Conservation (phyloP, 1,140 invertebrate genomes). For the Brachionus angularis region DNA sequence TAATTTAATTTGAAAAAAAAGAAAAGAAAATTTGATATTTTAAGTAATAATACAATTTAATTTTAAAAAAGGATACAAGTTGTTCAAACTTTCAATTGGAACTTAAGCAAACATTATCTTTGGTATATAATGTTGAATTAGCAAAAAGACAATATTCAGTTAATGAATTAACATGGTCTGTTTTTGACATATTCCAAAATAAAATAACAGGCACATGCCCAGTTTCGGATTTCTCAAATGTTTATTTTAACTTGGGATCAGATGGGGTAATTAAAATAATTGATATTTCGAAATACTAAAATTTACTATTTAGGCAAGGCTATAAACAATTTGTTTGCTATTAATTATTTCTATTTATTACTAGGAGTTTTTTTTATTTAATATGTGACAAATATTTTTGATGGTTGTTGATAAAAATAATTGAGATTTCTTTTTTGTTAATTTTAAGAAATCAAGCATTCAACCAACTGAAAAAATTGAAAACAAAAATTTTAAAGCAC, state of each 20-base stretch:
- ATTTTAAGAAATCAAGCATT: conserved; percentile 1
- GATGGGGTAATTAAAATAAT: not conserved
- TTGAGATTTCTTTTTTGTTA: too few relatives aligned
- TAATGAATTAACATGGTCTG: conserved; percentile 3
- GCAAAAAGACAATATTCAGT: not conserved
- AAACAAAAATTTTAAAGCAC: too few relatives aligned
- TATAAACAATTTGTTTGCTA: too few relatives aligned
- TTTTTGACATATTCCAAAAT: conserved; percentile 16
- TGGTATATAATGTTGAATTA: conserved; percentile 12
- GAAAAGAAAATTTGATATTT: too few relatives aligned
- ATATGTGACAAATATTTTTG: too few relatives aligned
- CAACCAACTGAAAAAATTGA: not conserved
- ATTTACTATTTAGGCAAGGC: too few relatives aligned
- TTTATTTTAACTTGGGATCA: not conserved
- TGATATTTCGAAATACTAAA: too few relatives aligned
- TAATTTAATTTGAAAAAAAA: conserved; percentile 50
- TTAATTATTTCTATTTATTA: too few relatives aligned
- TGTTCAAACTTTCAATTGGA: conserved; percentile 8
- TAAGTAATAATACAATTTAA: not conserved
- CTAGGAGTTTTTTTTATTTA: too few relatives aligned
- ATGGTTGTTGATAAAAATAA: too few relatives aligned
- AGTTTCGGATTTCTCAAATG: not conserved
- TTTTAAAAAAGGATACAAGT: not conserved
- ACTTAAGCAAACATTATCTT: conserved; percentile 24
- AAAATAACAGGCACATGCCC: not conserved